These are phyloP conservation scores for Orchestia grillus DNA, from an alignment of 1,140 invertebrate genomes.

Conservation along the genomic window DNA sequence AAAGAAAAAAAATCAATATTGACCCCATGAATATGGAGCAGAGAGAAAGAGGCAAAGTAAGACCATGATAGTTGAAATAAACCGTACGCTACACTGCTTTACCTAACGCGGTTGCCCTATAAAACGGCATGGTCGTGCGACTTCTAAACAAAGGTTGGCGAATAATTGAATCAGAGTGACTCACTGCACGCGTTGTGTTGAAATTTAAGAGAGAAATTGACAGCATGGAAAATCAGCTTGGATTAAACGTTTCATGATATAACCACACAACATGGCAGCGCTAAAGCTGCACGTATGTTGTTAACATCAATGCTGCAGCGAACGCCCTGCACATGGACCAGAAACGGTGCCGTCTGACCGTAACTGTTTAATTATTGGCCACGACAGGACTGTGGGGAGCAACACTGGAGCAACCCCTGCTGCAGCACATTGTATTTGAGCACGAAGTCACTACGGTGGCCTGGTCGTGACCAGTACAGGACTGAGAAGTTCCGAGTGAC, in stretches of 20 bases:
- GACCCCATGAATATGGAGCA: not conserved
- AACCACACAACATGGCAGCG: not conserved
- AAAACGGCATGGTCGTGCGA: not conserved
- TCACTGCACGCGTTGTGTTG: not conserved
- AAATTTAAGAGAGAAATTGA: not conserved
- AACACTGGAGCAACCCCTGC: not conserved
- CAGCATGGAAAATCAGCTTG: constrained; percentile 7
- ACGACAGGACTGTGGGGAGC: not conserved
- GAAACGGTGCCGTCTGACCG: not conserved
- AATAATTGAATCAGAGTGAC: not conserved
- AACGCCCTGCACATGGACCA: not conserved
- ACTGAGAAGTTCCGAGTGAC: no score
- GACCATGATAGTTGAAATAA: not conserved
- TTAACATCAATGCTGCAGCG: not conserved
- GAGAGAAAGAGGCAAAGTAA: not conserved
- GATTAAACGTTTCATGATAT: not conserved
- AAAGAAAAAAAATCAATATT: not conserved
- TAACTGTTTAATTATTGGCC: not conserved
- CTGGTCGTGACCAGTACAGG: no score
- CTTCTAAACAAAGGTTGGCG: not conserved
- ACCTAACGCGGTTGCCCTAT: not conserved
- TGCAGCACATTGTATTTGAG: no score
- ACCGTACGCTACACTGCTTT: not conserved
- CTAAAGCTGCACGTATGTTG: not conserved
- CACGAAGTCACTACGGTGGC: no score